Base-by-base conservation (phyloP, 2,888 invertebrate genomes). In the Incurvaria masculella region DNA sequence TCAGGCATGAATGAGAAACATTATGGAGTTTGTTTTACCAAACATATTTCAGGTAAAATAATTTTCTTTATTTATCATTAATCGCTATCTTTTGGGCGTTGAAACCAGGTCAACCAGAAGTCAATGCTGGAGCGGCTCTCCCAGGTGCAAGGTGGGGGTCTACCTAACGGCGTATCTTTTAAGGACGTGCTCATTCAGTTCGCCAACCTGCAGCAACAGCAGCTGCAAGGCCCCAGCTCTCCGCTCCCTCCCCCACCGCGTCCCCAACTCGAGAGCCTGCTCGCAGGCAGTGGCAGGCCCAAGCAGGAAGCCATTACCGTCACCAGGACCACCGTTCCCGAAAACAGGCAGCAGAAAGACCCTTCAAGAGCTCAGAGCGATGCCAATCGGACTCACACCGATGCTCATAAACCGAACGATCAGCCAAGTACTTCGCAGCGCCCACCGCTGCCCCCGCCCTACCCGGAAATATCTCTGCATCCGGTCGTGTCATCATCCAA, bases 401-500 rank as follows among this genome's bases (percentile, higher is more conserved):
- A 39, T 27, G 43, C 27, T 23, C 18, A 43, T 10, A 26, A 51
- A 44, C 50, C 51, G n/a, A 33, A 44, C 20, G 44, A 48, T 43
- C 51, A 48, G 17, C 51, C 50, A 17, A 40, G 8, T 8, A 10
- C 5, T 10, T 17, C 40, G 17, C 70, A 78, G 8, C 60, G 75
- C 20, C 68, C 81, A 47, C 81, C 81, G 2, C 83, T 85, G 6
- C 86, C 86, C 4, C 86, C 84, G 44, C 86, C 84, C 45, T 89
- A 89, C 71, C 89, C 89, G 1, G 90, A 90, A 68, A 89, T 90
- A 43, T 90, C 89, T 2, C 76, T 90, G 18, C 84, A 89, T 61
- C 89, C 90, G 0, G 89, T 90, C 47, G 72, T 65, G 4, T 70
- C 74, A 4, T 59, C 68, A 56, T 65, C 59, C 66, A 69, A 52